These are phyloP conservation scores for Thelaira solivaga DNA, from an alignment of 2,888 invertebrate genomes.

Conservation along the genomic window DNA sequence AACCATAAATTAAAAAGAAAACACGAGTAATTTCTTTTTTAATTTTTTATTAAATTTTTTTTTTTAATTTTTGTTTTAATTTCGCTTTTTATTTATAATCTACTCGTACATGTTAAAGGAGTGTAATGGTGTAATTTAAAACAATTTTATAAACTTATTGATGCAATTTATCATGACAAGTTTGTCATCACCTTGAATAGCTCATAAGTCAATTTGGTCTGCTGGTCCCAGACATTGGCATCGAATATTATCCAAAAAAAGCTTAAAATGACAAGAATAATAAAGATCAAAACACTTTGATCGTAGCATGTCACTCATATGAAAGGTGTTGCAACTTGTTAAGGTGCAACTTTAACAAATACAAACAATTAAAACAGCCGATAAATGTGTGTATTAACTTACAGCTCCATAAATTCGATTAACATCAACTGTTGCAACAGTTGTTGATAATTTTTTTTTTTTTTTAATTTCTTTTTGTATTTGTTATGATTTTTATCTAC, in stretches of 20 bases:
- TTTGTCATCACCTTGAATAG: constrained; percentile 58
- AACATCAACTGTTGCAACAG: no score
- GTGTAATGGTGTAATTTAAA: constrained; percentile 36
- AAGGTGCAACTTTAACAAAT: constrained; percentile 48
- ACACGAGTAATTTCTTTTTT: no score
- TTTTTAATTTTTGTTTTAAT: no score
- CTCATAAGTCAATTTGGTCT: constrained; percentile 52
- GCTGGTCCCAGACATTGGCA: background rate
- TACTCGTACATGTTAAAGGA: no score
- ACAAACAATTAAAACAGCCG: constrained; percentile 46
- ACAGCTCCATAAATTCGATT: no score
- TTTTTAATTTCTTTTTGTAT: background rate
- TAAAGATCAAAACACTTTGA: constrained; percentile 38
- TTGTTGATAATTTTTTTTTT: constrained; percentile 5
- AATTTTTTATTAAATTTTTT: no score
- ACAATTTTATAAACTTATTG: constrained; percentile 52
- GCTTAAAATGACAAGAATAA: constrained; percentile 6
- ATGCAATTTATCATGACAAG: constrained; percentile 52
- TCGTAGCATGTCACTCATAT: constrained; percentile 48
- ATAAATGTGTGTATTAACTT: no score
- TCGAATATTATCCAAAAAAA: background rate
- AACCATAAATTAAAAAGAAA: no score
- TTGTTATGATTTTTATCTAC: background rate
- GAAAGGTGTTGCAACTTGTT: constrained; percentile 43
- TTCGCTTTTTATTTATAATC: no score